Evolutionary conservation across 2,888 invertebrate species (phyloP).

Genomic region (Caenorhabditis sp.): DNA sequence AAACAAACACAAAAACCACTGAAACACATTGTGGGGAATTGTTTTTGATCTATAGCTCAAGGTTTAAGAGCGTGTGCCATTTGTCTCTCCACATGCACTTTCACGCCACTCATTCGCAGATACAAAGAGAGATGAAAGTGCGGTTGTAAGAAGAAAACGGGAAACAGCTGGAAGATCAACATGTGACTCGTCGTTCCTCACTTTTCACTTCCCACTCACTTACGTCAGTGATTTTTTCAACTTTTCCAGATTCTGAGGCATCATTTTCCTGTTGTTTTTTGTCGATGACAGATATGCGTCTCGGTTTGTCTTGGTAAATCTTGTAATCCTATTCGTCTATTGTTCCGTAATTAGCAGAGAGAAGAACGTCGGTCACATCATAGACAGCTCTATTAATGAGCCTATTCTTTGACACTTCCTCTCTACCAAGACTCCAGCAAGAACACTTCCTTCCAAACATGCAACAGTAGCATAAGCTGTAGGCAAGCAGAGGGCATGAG

Average conservation of each 20-base stretch:
- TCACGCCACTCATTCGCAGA: constrained; percentile 34
- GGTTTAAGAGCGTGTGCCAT: constrained; percentile 17
- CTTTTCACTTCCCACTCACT: constrained; percentile 43
- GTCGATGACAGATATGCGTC: neutral
- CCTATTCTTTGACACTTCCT: constrained; percentile 63
- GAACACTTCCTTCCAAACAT: constrained; percentile 1
- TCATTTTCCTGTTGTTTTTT: neutral
- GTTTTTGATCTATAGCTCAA: constrained; percentile 28
- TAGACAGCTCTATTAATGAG: constrained; percentile 52
- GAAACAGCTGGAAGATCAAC: constrained; percentile 56
- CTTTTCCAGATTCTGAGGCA: constrained; percentile 19
- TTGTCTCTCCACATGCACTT: constrained; percentile 36
- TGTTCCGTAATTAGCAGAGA: constrained; percentile 43
- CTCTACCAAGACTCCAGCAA: neutral
- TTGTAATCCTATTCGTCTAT: constrained; percentile 5
- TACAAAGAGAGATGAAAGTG: constrained; percentile 35
- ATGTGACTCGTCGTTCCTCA: constrained; percentile 47
- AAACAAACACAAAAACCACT: constrained; percentile 24
- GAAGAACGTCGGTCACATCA: constrained; percentile 42
- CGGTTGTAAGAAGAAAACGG: constrained; percentile 35
- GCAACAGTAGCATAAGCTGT: constrained; percentile 22
- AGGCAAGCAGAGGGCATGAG: neutral
- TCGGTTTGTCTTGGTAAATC: neutral
- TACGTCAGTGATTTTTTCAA: constrained; percentile 34
- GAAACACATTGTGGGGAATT: neutral